Evolutionary conservation across 1,140 invertebrate species (phyloP).

Genomic region (Cataglyphis hispanica): DNA sequence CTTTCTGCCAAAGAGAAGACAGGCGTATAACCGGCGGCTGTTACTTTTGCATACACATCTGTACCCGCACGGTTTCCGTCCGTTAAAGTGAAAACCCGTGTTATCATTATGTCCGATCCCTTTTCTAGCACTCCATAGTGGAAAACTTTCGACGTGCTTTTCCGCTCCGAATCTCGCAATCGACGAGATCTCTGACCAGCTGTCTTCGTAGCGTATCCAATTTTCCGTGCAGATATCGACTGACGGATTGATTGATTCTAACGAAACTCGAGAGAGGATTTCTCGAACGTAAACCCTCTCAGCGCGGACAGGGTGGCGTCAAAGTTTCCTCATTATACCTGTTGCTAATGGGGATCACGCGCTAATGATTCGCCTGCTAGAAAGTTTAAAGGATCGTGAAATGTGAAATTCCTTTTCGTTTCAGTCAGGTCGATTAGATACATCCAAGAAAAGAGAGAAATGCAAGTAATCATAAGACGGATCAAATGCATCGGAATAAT

Average conservation of each 20-base stretch:
- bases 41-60: conserved; percentile 57
- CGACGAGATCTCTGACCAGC: conserved; percentile 10
- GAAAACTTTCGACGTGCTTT: conserved; percentile 49
- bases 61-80: conserved; percentile 22
- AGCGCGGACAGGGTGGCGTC: background rate
- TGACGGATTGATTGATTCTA: conserved; percentile 46
- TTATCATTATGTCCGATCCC: conserved; percentile 61
- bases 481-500: conserved; percentile 46
- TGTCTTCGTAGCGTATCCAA: conserved; percentile 32
- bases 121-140: background rate
- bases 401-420: conserved; percentile 46
- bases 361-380: conserved; percentile 55
- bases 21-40: conserved; percentile 49
- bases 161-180: conserved; percentile 32
- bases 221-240: conserved; percentile 60
- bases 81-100: conserved; percentile 63
- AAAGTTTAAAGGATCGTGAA: conserved; percentile 56
- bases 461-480: background rate
- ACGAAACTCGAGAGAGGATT: conserved; percentile 38
- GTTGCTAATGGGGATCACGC: conserved; percentile 65
- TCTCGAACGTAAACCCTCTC: conserved; percentile 37
- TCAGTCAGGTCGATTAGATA: background rate
- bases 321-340: conserved; percentile 68
- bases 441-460: conserved; percentile 4
- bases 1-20: conserved; percentile 49